Evolutionary conservation across 2,797 vertebrate species (phyloP).

Genomic region (Rhynchotus rufescens): DNA sequence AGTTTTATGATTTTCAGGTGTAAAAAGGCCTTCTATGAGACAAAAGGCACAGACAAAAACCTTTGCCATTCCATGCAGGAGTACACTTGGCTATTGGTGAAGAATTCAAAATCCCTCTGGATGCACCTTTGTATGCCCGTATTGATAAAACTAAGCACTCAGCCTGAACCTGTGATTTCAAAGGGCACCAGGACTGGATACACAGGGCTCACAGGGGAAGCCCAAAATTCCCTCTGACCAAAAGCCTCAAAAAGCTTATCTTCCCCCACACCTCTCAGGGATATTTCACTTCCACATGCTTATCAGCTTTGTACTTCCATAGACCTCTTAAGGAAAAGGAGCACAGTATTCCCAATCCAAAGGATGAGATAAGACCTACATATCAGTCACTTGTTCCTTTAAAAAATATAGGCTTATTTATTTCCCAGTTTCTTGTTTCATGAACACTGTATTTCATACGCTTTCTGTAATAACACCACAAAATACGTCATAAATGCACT

Average conservation of each 20-base stretch:
- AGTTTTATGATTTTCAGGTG: not conserved
- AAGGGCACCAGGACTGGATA: not conserved
- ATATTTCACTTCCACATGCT: not conserved
- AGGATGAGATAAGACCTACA: not conserved
- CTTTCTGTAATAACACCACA: conserved; percentile 48
- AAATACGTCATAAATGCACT: conserved; percentile 51
- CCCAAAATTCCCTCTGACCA: not conserved
- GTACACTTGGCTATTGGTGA: not conserved
- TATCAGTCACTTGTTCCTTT: conserved; percentile 22
- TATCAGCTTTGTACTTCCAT: not conserved
- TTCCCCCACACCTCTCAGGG: not conserved
- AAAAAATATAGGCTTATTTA: conserved; percentile 27
- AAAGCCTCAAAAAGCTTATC: not conserved
- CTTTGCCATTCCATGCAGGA: not conserved
- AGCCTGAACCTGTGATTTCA: not conserved
- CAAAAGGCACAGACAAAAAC: not conserved
- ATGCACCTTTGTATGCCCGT: not conserved
- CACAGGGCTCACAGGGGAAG: not conserved
- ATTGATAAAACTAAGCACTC: not conserved
- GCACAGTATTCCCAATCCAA: not conserved
- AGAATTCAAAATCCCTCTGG: not conserved
- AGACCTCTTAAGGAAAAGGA: not conserved
- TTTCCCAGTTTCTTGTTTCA: conserved; percentile 20
- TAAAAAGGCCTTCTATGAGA: not conserved
- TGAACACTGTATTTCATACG: conserved; percentile 39